These are phyloP conservation scores for Harmothoe impar DNA, from an alignment of 2,888 invertebrate genomes.

Conservation along the genomic window DNA sequence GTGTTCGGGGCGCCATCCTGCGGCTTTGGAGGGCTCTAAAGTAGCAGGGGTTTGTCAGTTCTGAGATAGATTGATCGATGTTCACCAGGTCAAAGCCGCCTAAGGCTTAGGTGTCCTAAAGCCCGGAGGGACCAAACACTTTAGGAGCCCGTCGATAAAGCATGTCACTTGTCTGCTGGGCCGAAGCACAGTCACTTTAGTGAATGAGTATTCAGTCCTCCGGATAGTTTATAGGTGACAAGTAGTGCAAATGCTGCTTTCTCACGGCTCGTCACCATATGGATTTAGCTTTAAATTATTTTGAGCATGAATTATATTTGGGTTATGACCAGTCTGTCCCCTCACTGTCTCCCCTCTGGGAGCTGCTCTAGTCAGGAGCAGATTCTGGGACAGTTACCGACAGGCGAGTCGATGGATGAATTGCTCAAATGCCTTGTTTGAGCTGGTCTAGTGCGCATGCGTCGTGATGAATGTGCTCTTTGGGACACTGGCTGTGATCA, in stretches of 20 bases:
- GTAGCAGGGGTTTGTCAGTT: not conserved
- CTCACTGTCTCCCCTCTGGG: not conserved
- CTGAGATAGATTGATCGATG: slow-evolving; percentile 49
- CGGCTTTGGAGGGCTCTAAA: slow-evolving; percentile 1
- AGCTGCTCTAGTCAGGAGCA: not conserved
- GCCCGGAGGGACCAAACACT: not conserved
- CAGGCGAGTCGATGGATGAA: not conserved
- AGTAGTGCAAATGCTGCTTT: not conserved
- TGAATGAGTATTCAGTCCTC: slow-evolving; percentile 38
- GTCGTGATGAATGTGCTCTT: slow-evolving; percentile 35
- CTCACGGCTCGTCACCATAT: slow-evolving; percentile 1
- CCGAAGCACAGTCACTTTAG: slow-evolving; percentile 39
- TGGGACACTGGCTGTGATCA: slow-evolving; percentile 37
- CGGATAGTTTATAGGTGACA: slow-evolving; percentile 12
- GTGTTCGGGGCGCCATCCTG: not conserved
- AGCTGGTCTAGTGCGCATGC: slow-evolving; percentile 46
- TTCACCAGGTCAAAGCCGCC: slow-evolving; percentile 3
- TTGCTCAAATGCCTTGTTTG: slow-evolving; percentile 43
- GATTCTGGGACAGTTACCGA: not conserved
- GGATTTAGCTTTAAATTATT: slow-evolving; percentile 24
- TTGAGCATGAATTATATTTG: not conserved
- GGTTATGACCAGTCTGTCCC: not conserved
- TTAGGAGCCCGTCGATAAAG: slow-evolving; percentile 24
- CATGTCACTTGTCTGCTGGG: slow-evolving; percentile 24
- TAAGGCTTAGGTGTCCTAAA: not conserved